These are phyloP conservation scores for Amphipyra tragopoginis DNA, from an alignment of 2,888 invertebrate species.

Conservation along the genomic window DNA sequence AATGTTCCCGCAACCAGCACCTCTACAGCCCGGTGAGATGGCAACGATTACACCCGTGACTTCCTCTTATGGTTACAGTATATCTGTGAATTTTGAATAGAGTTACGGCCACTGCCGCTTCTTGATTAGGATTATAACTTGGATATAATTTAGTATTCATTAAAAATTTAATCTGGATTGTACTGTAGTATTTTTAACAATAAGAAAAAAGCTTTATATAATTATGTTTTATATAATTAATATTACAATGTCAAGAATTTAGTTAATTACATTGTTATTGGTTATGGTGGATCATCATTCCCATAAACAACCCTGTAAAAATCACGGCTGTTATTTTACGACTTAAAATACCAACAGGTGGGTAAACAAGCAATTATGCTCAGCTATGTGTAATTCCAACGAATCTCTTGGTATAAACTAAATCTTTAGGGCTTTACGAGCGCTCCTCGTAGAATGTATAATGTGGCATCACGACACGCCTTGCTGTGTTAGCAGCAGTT, in stretches of 20 bases:
- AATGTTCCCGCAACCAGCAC: slow-evolving; percentile 85
- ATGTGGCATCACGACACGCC: slow-evolving; percentile 63
- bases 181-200: background rate
- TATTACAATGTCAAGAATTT: too few relatives aligned
- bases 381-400: slow-evolving; percentile 66
- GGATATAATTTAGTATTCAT: slow-evolving; percentile 29
- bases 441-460: slow-evolving; percentile 68
- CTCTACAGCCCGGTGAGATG: slow-evolving; percentile 76
- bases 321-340: slow-evolving; percentile 7
- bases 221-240: too few relatives aligned
- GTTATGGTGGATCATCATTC: background rate
- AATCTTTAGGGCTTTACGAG: slow-evolving; percentile 64
- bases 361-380: slow-evolving; percentile 14
- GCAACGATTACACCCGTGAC: slow-evolving; percentile 83
- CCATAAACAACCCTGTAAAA: background rate
- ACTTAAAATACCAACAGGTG: slow-evolving; percentile 14
- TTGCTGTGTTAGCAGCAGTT: slow-evolving; percentile 52
- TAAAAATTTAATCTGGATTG: slow-evolving; percentile 3
- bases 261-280: too few relatives aligned
- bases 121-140: slow-evolving; percentile 51
- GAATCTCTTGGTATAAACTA: slow-evolving; percentile 66
- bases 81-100: slow-evolving; percentile 83
- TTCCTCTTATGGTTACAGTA: slow-evolving; percentile 83
- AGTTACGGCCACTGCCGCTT: slow-evolving; percentile 72
- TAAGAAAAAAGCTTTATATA: too few relatives aligned